These are phyloP conservation scores for Nematopogon swammerdamellus DNA, from an alignment of 2,888 invertebrate genomes.

Conservation along the genomic window DNA sequence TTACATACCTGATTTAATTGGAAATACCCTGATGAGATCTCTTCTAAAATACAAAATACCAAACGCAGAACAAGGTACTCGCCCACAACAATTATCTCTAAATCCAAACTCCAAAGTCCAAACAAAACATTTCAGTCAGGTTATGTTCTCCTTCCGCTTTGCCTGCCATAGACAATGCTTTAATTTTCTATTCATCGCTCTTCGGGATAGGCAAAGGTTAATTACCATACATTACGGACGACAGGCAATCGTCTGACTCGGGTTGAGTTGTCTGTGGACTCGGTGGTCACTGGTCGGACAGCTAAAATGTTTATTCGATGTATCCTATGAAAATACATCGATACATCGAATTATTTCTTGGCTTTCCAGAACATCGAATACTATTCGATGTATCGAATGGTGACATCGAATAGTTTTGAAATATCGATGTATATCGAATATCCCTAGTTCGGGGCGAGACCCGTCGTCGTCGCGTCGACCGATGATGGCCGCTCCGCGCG, in stretches of 20 bases:
- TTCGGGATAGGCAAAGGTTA: no score
- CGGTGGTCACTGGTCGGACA: no score
- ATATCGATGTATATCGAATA: no score
- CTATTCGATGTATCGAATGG: conserved; percentile 1
- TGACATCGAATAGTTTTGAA: background rate
- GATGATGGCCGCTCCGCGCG: no score
- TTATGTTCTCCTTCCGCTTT: background rate
- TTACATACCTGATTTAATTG: background rate
- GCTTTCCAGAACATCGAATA: conserved; percentile 1
- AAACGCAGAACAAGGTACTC: conserved; percentile 1
- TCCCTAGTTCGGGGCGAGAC: no score
- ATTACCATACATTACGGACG: background rate
- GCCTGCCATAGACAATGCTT: background rate
- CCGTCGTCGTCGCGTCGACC: no score
- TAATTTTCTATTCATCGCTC: background rate
- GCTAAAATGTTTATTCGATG: background rate
- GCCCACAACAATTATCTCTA: background rate
- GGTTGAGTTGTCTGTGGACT: no score
- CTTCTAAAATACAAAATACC: conserved; percentile 1
- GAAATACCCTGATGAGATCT: background rate
- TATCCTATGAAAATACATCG: conserved; percentile 1
- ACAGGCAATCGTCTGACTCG: background rate
- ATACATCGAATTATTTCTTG: background rate
- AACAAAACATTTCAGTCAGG: background rate
- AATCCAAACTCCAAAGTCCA: background rate